phyloP scores from a whole-genome alignment of 2,888 invertebrate genomes.

The Sepiola atlantica region DNA sequence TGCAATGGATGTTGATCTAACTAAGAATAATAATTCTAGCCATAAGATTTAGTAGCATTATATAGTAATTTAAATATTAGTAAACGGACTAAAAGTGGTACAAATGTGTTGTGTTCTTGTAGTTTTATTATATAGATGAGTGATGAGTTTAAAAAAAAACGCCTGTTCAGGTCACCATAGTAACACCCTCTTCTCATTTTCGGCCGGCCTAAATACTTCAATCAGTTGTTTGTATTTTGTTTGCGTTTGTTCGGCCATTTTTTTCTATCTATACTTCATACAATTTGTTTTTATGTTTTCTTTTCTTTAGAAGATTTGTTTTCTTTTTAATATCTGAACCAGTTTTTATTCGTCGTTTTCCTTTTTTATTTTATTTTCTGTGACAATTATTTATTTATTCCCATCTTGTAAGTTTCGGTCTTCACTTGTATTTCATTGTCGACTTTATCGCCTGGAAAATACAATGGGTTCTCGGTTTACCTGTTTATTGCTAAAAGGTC shows the following conservation, averaged over 20 bases:
- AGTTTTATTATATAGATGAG: neutral
- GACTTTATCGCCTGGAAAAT: neutral
- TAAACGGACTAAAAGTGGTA: no score
- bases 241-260: neutral
- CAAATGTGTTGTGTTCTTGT: neutral
- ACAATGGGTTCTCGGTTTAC: neutral
- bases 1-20: no score
- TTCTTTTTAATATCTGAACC: no score
- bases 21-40: no score
- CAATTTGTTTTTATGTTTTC: neutral
- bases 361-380: neutral
- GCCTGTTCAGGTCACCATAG: neutral
- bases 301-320: neutral
- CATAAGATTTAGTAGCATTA: no score
- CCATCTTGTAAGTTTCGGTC: neutral
- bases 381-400: neutral
- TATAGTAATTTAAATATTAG: no score
- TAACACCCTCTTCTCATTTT: neutral
- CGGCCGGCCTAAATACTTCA: neutral
- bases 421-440: neutral
- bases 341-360: no score
- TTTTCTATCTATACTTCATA: neutral
- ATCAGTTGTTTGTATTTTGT: neutral
- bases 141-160: neutral
- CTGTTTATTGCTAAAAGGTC: slow-evolving; percentile 2